Conservation (phyloP, 2,113 vertebrate species). For the Oncorhynchus gorbuscha region DNA sequence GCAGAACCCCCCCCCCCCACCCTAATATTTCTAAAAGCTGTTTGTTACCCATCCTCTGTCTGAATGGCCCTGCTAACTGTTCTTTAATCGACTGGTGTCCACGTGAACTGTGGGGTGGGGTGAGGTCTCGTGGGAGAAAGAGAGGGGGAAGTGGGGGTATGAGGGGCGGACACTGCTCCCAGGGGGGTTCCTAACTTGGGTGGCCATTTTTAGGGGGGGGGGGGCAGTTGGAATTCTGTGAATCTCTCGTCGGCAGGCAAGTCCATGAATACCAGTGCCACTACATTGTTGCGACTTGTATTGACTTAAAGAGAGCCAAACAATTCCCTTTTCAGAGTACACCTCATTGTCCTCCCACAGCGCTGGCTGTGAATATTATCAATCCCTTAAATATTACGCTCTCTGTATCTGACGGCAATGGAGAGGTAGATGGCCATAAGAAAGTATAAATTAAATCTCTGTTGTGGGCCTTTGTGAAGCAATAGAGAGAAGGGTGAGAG, state of each 20-base stretch:
- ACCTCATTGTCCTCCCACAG: constrained; percentile 21
- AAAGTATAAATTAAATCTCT: constrained; percentile 42
- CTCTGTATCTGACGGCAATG: constrained; percentile 34
- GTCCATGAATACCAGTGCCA: not conserved
- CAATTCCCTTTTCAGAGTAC: constrained; percentile 2
- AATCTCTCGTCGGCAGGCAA: not conserved
- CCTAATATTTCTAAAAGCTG: constrained; percentile 9
- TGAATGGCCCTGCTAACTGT: constrained; percentile 45
- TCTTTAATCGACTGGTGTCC: constrained; percentile 55
- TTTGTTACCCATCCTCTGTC: constrained; percentile 9
- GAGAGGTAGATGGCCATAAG: constrained; percentile 41
- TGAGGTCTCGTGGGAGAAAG: not conserved
- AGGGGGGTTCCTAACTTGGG: constrained; percentile 25
- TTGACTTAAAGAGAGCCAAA: not conserved
- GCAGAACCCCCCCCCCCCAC: constrained; percentile 2
- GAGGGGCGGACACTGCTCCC: too few species aligned
- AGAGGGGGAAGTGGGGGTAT: not conserved
- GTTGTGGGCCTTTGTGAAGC: constrained; percentile 42
- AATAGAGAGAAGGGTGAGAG: constrained; percentile 32
- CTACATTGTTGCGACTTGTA: not conserved
- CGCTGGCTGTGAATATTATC: constrained; percentile 34
- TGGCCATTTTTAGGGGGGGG: constrained; percentile 25
- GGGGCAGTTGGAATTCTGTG: not conserved
- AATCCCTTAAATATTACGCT: constrained; percentile 37
- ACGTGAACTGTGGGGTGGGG: constrained; percentile 32